phyloP scores from a whole-genome alignment of 2,888 invertebrate genomes.

The Oxyteleia sp. region DNA sequence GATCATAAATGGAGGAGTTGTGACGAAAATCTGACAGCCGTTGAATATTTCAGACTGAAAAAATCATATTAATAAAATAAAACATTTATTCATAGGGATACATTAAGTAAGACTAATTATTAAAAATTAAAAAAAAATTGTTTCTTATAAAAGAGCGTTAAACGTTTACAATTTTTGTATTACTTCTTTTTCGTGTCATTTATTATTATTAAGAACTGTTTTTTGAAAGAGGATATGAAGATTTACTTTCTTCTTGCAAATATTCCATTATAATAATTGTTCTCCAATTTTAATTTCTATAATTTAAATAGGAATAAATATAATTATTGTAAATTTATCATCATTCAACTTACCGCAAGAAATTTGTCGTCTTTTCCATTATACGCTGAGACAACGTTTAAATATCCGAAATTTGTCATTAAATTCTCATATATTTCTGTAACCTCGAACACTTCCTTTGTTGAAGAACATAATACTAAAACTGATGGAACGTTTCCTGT shows the following conservation, averaged over 20 bases:
- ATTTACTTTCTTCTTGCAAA: too few relatives aligned
- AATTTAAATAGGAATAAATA: neutral
- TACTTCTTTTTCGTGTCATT: too few relatives aligned
- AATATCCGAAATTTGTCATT: conserved; percentile 71
- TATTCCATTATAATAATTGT: neutral
- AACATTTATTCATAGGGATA: too few relatives aligned
- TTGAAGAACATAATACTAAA: conserved; percentile 90
- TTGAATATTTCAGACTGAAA: conserved; percentile 86
- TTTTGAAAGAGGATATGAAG: too few relatives aligned
- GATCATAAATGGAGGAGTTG: conserved; percentile 90
- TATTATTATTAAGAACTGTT: too few relatives aligned
- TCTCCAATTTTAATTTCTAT: neutral
- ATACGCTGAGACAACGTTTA: conserved; percentile 79
- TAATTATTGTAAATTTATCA: neutral
- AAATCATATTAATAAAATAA: neutral
- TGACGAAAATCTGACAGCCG: conserved; percentile 92
- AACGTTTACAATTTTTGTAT: too few relatives aligned
- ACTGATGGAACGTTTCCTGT: conserved; percentile 89
- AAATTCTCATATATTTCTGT: conserved; percentile 75
- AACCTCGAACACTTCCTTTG: conserved; percentile 79
- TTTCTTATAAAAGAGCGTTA: too few relatives aligned
- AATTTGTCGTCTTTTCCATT: conserved; percentile 81
- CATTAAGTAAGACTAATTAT: too few relatives aligned
- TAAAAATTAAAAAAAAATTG: conserved; percentile 2
- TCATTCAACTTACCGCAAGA: conserved; percentile 79